Conservation (phyloP, 37 sponge, comb jelly and placozoan genomes). For the Amphimedon queenslandica region DNA sequence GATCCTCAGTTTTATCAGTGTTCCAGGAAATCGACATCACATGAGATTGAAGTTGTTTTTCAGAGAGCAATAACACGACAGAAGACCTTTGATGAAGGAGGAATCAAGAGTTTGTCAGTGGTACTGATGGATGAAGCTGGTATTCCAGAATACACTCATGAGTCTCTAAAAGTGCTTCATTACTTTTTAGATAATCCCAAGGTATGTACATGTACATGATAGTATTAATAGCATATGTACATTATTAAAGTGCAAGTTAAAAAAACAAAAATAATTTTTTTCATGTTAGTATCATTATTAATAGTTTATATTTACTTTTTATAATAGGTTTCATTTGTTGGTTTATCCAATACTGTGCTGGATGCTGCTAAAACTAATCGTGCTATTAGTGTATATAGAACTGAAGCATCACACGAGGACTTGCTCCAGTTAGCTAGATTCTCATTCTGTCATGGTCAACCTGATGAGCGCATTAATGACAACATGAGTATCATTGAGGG, state of each 20-base stretch:
- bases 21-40: constrained; percentile 62
- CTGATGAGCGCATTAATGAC: neutral
- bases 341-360: constrained; percentile 84
- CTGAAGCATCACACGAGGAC: constrained; percentile 52
- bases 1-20: constrained; percentile 77
- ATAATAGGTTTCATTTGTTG: constrained; percentile 80
- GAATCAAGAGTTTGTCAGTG: constrained; percentile 22
- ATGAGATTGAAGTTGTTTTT: constrained; percentile 67
- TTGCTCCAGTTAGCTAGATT: constrained; percentile 58
- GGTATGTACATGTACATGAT: neutral
- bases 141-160: constrained; percentile 67
- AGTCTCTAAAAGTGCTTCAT: constrained; percentile 71
- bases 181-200: constrained; percentile 64
- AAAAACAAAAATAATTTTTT: neutral
- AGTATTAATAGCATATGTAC: neutral
- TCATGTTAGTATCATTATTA: neutral
- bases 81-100: constrained; percentile 5
- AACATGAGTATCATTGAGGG: neutral
- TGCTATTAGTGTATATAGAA: constrained; percentile 83
- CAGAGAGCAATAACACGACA: constrained; percentile 58
- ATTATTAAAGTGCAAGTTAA: neutral
- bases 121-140: constrained; percentile 81
- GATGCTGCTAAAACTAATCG: constrained; percentile 95
- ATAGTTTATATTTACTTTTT: neutral
- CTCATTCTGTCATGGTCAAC: neutral